Evolutionary conservation across 2,888 invertebrate species (phyloP).

Genomic region (Lypha dubia): DNA sequence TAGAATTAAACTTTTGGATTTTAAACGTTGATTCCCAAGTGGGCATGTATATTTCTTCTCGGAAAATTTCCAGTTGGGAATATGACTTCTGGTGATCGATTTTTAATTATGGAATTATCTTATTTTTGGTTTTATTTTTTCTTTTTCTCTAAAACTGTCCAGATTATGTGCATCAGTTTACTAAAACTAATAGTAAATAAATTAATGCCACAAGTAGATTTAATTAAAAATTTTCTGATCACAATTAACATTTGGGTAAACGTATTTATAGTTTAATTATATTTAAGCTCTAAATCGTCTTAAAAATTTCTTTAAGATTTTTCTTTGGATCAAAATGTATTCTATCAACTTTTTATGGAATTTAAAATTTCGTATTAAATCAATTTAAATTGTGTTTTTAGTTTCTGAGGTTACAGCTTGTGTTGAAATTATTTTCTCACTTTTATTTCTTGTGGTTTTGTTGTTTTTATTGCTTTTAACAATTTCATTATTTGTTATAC

Average conservation of each 20-base stretch:
- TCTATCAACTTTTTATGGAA: background rate
- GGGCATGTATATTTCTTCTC: too few relatives aligned
- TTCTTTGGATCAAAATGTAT: background rate
- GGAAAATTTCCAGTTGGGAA: too few relatives aligned
- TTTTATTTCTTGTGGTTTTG: background rate
- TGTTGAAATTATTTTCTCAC: conserved; percentile 1
- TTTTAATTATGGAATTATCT: too few relatives aligned
- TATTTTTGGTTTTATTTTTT: too few relatives aligned
- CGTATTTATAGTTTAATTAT: background rate
- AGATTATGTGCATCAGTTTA: background rate
- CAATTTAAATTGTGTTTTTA: conserved; percentile 4
- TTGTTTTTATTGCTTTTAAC: conserved; percentile 1
- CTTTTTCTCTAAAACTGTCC: background rate
- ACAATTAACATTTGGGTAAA: background rate
- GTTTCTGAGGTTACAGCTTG: conserved; percentile 1
- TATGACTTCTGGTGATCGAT: too few relatives aligned
- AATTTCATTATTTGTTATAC: background rate
- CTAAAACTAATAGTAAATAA: background rate
- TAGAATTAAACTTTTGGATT: too few relatives aligned
- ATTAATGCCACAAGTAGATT: background rate
- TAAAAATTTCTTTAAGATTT: too few relatives aligned
- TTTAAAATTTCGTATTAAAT: background rate
- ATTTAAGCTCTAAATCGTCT: too few relatives aligned
- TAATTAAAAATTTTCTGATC: background rate
- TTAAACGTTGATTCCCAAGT: too few relatives aligned